phyloP scores from a whole-genome alignment of 2,888 invertebrate genomes.

The Dendrolimus pini region DNA sequence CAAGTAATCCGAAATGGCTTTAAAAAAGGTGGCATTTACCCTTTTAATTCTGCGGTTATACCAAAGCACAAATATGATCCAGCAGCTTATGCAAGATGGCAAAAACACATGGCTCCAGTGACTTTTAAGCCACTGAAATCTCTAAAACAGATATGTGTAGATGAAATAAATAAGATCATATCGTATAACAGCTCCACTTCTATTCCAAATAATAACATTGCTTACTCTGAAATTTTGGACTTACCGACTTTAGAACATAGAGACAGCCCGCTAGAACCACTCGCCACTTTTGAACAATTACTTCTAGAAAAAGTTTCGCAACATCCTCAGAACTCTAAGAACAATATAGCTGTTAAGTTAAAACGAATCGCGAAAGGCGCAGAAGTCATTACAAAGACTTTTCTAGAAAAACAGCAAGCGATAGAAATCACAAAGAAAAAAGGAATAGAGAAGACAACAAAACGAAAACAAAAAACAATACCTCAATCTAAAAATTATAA shows the following conservation, averaged over 20 bases:
- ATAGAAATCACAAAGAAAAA: background rate
- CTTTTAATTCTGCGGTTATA: conserved; percentile 5
- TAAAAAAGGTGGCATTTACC: conserved; percentile 11
- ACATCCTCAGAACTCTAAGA: background rate
- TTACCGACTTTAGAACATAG: background rate
- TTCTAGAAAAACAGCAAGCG: background rate
- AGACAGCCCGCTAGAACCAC: background rate
- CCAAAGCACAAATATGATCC: conserved; percentile 10
- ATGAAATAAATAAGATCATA: background rate
- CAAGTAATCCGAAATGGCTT: conserved; percentile 11
- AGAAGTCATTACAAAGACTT: background rate
- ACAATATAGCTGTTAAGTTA: background rate
- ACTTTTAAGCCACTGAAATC: background rate
- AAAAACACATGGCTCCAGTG: background rate
- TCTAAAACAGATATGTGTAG: background rate
- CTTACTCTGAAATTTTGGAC: background rate
- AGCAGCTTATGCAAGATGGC: background rate
- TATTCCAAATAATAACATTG: background rate
- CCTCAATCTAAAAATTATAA: background rate
- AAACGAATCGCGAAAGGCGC: background rate
- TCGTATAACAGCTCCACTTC: background rate
- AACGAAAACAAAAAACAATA: background rate
- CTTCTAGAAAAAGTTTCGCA: background rate
- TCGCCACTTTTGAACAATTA: background rate
- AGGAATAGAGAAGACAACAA: background rate